Evolutionary conservation across 1,140 invertebrate species (phyloP).

Genomic region (Melipona quadrifasciata): DNA sequence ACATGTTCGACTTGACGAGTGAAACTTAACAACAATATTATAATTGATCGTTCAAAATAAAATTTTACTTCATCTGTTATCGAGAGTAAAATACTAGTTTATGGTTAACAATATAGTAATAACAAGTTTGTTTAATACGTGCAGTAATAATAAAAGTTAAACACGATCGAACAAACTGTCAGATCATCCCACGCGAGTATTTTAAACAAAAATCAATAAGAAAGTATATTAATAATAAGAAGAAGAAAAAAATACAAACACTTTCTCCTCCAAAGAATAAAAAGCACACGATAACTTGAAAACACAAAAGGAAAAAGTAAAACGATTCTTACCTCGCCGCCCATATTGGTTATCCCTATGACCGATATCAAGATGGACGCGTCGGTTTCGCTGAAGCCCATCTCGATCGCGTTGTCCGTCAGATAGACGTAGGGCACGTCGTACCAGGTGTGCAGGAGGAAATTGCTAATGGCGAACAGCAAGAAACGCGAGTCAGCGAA

Average conservation of each 20-base stretch:
- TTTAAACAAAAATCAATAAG: too few species aligned
- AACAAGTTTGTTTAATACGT: too few species aligned
- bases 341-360: constrained; percentile 92
- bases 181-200: too few species aligned
- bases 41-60: too few species aligned
- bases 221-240: too few species aligned
- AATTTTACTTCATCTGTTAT: too few species aligned
- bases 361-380: constrained; percentile 92
- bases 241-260: not conserved
- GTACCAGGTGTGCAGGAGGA: constrained; percentile 93
- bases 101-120: too few species aligned
- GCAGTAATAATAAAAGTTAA: too few species aligned
- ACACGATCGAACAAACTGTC: too few species aligned
- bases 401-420: constrained; percentile 87
- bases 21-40: too few species aligned
- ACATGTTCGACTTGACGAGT: not conserved
- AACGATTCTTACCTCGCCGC: constrained; percentile 88
- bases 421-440: constrained; percentile 94
- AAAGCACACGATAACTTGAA: not conserved
- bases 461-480: constrained; percentile 92
- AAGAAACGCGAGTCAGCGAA: constrained; percentile 89
- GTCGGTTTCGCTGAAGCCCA: constrained; percentile 88
- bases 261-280: not conserved
- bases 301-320: not conserved
- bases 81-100: too few species aligned